Conservation (phyloP, 2,113 vertebrate genomes). For the Nibea coibor region DNA sequence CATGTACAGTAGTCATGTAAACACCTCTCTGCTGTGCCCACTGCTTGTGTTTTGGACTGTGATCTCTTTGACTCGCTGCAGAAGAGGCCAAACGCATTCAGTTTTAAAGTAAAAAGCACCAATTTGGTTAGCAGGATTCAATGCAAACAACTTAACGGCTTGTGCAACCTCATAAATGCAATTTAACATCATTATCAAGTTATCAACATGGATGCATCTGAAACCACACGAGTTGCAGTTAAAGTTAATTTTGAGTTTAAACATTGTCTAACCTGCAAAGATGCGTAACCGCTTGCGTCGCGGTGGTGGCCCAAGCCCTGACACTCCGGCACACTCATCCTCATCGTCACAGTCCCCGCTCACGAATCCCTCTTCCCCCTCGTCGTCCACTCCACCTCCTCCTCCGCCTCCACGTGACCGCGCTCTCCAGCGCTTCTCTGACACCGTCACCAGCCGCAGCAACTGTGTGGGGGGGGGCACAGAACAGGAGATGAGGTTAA, state of each 20-base stretch:
- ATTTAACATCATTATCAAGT: constrained; percentile 18
- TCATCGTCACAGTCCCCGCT: constrained; percentile 87
- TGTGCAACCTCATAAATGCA: constrained; percentile 29
- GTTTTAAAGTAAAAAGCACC: constrained; percentile 28
- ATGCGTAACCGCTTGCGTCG: constrained; percentile 83
- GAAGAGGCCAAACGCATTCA: constrained; percentile 22
- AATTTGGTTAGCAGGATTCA: constrained; percentile 25
- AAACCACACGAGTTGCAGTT: constrained; percentile 16
- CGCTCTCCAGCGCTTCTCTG: constrained; percentile 82
- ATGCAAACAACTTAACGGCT: constrained; percentile 40
- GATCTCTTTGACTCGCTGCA: constrained; percentile 37
- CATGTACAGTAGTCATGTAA: constrained; percentile 68
- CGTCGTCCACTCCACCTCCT: constrained; percentile 47
- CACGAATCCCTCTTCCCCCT: constrained; percentile 80
- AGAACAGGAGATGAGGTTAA: constrained; percentile 43
- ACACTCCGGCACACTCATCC: constrained; percentile 83
- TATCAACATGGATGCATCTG: constrained; percentile 13
- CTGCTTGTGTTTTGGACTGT: constrained; percentile 44
- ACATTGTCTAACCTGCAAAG: constrained; percentile 79
- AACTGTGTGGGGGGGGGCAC: constrained; percentile 68
- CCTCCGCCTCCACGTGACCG: constrained; percentile 60
- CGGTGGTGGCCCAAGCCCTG: constrained; percentile 81
- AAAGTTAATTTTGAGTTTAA: not conserved
- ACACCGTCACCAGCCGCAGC: constrained; percentile 80
- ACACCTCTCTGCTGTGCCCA: constrained; percentile 37